phyloP scores from a whole-genome alignment of 2,888 invertebrate genomes.

The Autographa pulchrina region DNA sequence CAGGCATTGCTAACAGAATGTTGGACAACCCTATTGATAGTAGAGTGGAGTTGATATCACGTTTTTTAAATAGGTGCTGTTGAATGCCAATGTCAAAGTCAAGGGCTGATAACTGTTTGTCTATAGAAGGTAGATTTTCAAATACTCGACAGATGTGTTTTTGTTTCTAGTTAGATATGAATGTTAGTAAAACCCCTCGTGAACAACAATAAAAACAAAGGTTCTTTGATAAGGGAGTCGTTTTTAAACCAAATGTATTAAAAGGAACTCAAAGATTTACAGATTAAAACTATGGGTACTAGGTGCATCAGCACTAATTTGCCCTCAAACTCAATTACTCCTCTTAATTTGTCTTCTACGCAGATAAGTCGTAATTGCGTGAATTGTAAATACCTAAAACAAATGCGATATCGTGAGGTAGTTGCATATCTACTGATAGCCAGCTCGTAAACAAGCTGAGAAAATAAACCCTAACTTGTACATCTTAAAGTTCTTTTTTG shows the following conservation, averaged over 20 bases:
- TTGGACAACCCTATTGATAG: slow-evolving; percentile 1
- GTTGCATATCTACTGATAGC: slow-evolving; percentile 39
- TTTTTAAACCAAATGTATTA: too few species aligned
- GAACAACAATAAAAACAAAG: too few species aligned
- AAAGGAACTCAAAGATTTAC: too few species aligned
- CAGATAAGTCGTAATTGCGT: slow-evolving; percentile 39
- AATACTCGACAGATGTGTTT: too few species aligned
- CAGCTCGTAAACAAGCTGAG: slow-evolving; percentile 27
- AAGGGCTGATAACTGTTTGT: not conserved
- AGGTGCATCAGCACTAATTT: not conserved
- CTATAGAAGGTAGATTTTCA: too few species aligned
- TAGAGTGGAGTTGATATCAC: not conserved
- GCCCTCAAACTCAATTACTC: slow-evolving; percentile 7
- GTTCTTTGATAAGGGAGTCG: too few species aligned
- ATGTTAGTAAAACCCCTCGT: too few species aligned
- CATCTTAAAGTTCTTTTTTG: slow-evolving; percentile 27
- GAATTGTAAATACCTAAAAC: slow-evolving; percentile 26
- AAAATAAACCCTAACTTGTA: slow-evolving; percentile 17
- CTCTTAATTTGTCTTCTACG: slow-evolving; percentile 41
- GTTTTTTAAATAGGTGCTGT: not conserved
- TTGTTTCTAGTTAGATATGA: too few species aligned
- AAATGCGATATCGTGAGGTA: slow-evolving; percentile 21
- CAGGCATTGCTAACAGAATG: not conserved
- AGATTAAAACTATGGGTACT: too few species aligned
- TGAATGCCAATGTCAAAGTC: not conserved